Evolutionary conservation across 2,113 vertebrate genomes (phyloP).

Genomic region (Pavo muticus): DNA sequence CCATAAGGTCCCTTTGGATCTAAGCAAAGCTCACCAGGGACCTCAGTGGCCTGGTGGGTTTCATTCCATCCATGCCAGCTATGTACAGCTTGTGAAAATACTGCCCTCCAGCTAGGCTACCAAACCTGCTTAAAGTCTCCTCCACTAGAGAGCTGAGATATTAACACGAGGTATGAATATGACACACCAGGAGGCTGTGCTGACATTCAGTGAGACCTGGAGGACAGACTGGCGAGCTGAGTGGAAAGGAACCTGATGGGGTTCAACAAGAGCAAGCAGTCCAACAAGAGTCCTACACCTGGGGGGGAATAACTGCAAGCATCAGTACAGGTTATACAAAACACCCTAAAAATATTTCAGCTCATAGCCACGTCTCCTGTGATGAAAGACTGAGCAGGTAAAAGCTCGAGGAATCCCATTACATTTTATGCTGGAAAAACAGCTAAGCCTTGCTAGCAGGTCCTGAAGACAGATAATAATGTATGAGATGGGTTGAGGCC

Average conservation of each 20-base stretch:
- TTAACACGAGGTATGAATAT: not conserved
- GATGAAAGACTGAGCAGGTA: not conserved
- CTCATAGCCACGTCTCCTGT: not conserved
- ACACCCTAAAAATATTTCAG: not conserved
- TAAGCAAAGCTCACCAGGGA: not conserved
- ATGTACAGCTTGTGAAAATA: not conserved
- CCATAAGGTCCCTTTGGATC: not conserved
- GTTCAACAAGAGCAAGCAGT: too few relatives aligned
- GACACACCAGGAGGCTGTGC: not conserved
- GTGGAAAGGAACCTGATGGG: too few relatives aligned
- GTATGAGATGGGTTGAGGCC: not conserved
- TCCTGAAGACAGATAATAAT: not conserved
- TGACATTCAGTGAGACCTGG: not conserved
- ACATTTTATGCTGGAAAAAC: not conserved
- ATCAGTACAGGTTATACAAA: not conserved
- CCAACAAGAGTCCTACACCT: too few relatives aligned
- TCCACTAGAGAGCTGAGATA: rapidly evolving
- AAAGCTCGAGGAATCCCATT: not conserved
- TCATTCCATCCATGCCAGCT: not conserved
- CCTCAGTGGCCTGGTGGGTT: not conserved
- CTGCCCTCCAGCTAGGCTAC: not conserved
- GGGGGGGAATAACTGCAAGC: not conserved
- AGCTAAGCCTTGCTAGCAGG: not conserved
- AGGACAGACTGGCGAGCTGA: not conserved
- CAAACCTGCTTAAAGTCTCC: not conserved